Conservation (phyloP, 2,888 invertebrate species). For the Ormyrus nitidulus region DNA sequence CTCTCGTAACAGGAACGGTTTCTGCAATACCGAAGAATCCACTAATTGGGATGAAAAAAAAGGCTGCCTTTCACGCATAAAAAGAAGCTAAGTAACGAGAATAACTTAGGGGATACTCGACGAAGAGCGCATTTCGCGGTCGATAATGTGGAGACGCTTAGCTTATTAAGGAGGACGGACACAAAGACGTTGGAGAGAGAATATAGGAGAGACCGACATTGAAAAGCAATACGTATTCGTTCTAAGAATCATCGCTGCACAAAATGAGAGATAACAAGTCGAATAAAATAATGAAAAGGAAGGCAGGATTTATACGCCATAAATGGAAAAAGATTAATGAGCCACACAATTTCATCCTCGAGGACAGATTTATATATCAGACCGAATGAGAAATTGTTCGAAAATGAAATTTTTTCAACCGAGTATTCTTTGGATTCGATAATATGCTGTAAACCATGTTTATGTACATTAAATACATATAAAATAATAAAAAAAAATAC, state of each 20-base stretch:
- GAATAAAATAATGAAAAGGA: neutral
- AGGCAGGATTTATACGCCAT: neutral
- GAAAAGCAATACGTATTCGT: slow-evolving; percentile 46
- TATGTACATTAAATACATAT: no score
- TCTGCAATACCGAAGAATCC: no score
- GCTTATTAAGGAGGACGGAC: slow-evolving; percentile 3
- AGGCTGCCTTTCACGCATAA: no score
- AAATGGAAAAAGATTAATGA: neutral
- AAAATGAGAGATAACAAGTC: neutral
- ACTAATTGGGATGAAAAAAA: no score
- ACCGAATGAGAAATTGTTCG: no score
- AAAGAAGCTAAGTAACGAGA: neutral
- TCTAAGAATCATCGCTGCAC: slow-evolving; percentile 35
- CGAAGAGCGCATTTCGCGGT: no score
- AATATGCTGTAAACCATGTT: no score
- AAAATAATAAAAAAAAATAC: neutral
- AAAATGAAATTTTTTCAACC: no score
- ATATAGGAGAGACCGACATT: neutral
- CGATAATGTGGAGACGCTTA: neutral
- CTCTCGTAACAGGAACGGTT: no score
- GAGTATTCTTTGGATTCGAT: no score
- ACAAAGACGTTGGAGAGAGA: neutral
- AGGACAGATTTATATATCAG: no score
- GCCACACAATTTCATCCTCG: slow-evolving; percentile 21
- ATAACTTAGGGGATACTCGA: no score